Evolutionary conservation across 2,888 invertebrate genomes (phyloP).

Genomic region (Luperina testacea): DNA sequence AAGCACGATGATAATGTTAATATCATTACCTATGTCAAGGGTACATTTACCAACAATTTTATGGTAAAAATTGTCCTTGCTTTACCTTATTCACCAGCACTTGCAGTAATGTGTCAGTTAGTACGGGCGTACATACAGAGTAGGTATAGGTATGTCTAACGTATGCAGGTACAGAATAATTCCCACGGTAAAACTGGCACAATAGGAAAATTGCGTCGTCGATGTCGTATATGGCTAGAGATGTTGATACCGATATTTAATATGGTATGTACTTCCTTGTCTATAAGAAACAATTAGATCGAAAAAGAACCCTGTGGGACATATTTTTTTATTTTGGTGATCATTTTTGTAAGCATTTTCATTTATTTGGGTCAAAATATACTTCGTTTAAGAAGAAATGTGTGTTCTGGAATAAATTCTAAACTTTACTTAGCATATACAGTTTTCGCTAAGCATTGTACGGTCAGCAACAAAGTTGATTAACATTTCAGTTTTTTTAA

Average conservation of each 20-base stretch:
- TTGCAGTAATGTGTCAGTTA: constrained; percentile 60
- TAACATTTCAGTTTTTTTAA: too few species aligned
- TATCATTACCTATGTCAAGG: constrained; percentile 47
- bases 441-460: neutral
- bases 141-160: constrained; percentile 45
- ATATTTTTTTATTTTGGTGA: neutral
- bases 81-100: constrained; percentile 41
- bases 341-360: neutral
- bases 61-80: constrained; percentile 63
- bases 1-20: neutral
- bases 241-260: constrained; percentile 50
- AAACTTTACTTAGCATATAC: neutral
- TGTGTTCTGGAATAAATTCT: too few species aligned
- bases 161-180: constrained; percentile 64
- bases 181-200: constrained; percentile 81
- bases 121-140: constrained; percentile 64
- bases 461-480: too few species aligned
- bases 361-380: too few species aligned
- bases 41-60: constrained; percentile 51
- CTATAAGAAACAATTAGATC: neutral
- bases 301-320: neutral
- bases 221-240: constrained; percentile 62
- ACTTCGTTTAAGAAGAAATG: neutral
- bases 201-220: constrained; percentile 82
- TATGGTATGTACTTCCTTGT: neutral